Evolutionary conservation across 2,113 vertebrate species (phyloP).

Genomic region (Lichenostomus cassidix): DNA sequence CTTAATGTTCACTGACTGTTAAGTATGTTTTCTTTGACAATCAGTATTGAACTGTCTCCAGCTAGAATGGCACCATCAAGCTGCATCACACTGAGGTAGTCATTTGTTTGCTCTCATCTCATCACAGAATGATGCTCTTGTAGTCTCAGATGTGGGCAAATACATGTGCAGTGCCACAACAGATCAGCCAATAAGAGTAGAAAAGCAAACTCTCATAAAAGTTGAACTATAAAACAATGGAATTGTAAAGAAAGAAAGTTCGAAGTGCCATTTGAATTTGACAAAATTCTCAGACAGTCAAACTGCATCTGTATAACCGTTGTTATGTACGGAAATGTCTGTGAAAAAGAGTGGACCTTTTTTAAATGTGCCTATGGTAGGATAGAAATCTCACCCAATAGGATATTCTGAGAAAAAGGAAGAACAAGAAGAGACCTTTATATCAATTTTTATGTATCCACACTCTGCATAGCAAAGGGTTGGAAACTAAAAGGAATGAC

Average conservation of each 20-base stretch:
- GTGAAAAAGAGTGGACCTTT: neutral
- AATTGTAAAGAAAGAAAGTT: neutral
- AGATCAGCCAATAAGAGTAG: neutral
- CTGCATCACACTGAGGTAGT: neutral
- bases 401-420: neutral
- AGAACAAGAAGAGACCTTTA: neutral
- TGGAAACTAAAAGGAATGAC: neutral
- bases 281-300: neutral
- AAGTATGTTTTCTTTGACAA: neutral
- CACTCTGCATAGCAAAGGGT: accelerated
- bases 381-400: neutral
- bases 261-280: neutral
- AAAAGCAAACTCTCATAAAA: neutral
- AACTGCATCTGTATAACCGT: neutral
- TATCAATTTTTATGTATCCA: neutral
- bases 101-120: neutral
- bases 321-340: neutral
- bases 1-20: neutral
- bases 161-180: neutral
- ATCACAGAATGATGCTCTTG: neutral
- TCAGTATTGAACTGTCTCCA: neutral
- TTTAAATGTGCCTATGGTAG: neutral
- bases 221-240: neutral
- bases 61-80: neutral
- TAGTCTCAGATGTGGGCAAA: neutral